A percentile compares a stretch with the other conserved stretches of the same genome.
phyloP scores from a whole-genome alignment of 2,888 invertebrate genomes.

The Spilosoma lubricipeda region DNA sequence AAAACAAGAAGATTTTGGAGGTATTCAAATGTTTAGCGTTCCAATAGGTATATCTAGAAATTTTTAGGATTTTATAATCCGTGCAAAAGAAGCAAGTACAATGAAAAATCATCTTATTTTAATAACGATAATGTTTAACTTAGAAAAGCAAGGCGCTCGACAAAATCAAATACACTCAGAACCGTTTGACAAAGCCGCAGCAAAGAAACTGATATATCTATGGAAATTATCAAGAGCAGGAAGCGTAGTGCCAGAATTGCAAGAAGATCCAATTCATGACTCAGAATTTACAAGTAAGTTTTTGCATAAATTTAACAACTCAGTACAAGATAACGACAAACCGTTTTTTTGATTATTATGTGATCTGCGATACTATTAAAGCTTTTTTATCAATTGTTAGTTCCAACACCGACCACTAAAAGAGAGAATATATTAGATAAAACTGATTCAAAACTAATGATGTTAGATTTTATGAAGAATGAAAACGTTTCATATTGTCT shows the following conservation, averaged over 20 bases:
- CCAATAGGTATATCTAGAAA: too few relatives aligned
- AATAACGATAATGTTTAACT: not conserved
- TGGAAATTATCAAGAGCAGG: not conserved
- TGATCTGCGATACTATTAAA: too few relatives aligned
- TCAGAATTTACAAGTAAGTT: constrained; percentile 1
- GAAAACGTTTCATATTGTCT: not conserved
- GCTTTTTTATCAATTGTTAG: not conserved
- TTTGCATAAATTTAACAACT: not conserved
- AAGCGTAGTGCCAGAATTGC: not conserved
- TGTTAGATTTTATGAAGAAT: not conserved
- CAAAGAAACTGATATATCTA: not conserved
- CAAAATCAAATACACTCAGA: not conserved
- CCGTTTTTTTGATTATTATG: not conserved
- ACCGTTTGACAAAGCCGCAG: not conserved
- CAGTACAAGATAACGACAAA: not conserved
- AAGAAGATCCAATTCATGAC: not conserved
- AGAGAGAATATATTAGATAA: not conserved
- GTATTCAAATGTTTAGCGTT: too few relatives aligned
- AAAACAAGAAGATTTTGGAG: too few relatives aligned
- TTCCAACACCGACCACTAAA: not conserved
- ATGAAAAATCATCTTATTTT: too few relatives aligned
- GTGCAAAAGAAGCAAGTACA: too few relatives aligned
- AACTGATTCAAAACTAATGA: not conserved
- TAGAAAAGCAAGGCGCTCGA: not conserved
- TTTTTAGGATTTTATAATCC: too few relatives aligned